These are phyloP conservation scores for Noturus placidus DNA, from an alignment of 2,113 vertebrate species.

Conservation along the genomic window DNA sequence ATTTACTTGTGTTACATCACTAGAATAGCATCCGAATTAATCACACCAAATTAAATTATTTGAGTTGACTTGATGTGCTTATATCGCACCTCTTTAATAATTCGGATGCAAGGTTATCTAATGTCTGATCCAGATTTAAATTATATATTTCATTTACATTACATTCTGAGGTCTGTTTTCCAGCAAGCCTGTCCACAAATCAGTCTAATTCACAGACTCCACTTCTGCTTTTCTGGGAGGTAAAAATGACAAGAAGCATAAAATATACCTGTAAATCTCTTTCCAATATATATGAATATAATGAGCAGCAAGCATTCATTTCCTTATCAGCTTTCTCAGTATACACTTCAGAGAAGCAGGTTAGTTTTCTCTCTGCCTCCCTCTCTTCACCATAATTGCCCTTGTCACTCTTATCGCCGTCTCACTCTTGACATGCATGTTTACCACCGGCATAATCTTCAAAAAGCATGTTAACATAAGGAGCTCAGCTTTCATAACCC, in stretches of 20 bases:
- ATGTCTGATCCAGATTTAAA: neutral
- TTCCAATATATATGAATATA: neutral
- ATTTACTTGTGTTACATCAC: neutral
- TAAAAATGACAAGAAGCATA: slow-evolving; percentile 23
- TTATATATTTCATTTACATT: slow-evolving; percentile 15
- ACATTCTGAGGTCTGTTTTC: slow-evolving; percentile 34
- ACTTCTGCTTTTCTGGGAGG: slow-evolving; percentile 10
- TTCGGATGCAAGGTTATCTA: neutral
- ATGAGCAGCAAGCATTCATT: slow-evolving; percentile 23
- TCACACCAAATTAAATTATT: neutral
- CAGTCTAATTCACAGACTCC: slow-evolving; percentile 29
- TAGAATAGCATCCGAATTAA: neutral
- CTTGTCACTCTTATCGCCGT: slow-evolving; percentile 33
- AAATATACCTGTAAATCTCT: slow-evolving; percentile 13
- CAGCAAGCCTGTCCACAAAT: slow-evolving; percentile 36
- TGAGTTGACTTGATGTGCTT: neutral
- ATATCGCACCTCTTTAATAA: neutral
- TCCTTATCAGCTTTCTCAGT: slow-evolving; percentile 33
- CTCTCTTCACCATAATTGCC: slow-evolving; percentile 36
- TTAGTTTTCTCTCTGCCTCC: slow-evolving; percentile 31
- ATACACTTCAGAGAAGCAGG: slow-evolving; percentile 33
- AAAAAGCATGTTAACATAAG: slow-evolving; percentile 54
- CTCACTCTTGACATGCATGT: slow-evolving; percentile 46
- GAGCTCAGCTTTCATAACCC: slow-evolving; percentile 46
- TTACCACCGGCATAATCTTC: slow-evolving; percentile 53